Percentiles rank a stretch among this genome's conserved stretches.
phyloP scores from a whole-genome alignment of 2,888 invertebrate species.

The Diadromus collaris region DNA sequence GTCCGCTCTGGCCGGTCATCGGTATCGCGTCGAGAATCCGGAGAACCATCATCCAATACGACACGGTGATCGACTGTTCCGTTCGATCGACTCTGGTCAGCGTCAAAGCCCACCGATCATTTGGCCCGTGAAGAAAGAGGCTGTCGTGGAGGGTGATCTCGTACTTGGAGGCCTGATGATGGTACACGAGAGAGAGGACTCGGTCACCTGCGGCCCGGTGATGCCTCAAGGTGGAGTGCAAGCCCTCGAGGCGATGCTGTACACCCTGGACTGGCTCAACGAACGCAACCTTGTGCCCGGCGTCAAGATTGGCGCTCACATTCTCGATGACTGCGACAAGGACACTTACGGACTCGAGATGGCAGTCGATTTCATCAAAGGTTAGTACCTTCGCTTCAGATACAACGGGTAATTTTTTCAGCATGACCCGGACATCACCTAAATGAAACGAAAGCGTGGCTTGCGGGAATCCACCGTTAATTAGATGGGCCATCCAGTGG shows the following conservation, averaged over 20 bases:
- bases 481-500: background rate
- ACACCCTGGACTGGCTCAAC: constrained; percentile 92
- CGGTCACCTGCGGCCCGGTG: constrained; percentile 93
- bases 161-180: constrained; percentile 96
- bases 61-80: constrained; percentile 71
- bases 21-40: constrained; percentile 69
- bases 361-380: constrained; percentile 98
- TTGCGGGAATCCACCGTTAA: background rate
- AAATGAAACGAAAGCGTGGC: background rate
- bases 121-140: constrained; percentile 94
- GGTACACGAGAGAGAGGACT: constrained; percentile 95
- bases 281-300: constrained; percentile 86
- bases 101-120: constrained; percentile 70
- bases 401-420: background rate
- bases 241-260: constrained; percentile 95
- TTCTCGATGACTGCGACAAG: constrained; percentile 97
- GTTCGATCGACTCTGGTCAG: constrained; percentile 67
- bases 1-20: constrained; percentile 22
- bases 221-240: constrained; percentile 97
- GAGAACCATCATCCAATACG: constrained; percentile 73
- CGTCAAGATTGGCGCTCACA: constrained; percentile 91
- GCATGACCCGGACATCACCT: too few relatives aligned
- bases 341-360: constrained; percentile 97
- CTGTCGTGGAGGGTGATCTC: constrained; percentile 93
- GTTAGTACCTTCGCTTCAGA: constrained; percentile 81